phyloP scores from a whole-genome alignment of 2,888 invertebrate species.

The Temnothorax ravouxi region DNA sequence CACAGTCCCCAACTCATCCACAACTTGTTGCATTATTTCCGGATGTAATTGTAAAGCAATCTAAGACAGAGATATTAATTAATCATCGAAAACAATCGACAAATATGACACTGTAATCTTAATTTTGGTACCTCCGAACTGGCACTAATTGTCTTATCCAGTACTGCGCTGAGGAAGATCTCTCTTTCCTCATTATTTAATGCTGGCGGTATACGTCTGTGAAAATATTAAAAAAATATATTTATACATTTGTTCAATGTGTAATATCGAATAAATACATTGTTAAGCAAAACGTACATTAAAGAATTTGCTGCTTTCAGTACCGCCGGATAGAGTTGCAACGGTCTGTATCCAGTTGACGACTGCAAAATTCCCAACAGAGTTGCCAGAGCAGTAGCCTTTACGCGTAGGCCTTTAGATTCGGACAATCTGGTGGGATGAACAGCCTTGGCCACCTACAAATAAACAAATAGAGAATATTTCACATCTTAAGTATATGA shows the following conservation, averaged over 20 bases:
- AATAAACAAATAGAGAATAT: constrained; percentile 15
- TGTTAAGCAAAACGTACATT: constrained; percentile 76
- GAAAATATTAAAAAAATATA: constrained; percentile 60
- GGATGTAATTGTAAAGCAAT: constrained; percentile 74
- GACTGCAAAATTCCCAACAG: constrained; percentile 80
- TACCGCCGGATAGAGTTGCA: constrained; percentile 81
- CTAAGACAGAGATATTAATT: constrained; percentile 62
- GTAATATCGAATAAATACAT: constrained; percentile 8
- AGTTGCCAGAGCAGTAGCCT: constrained; percentile 78
- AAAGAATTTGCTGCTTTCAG: constrained; percentile 79
- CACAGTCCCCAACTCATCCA: constrained; percentile 76
- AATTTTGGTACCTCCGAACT: constrained; percentile 77
- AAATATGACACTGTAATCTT: not conserved
- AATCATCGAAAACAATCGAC: not conserved
- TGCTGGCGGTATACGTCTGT: constrained; percentile 79
- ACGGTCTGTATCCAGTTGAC: constrained; percentile 79
- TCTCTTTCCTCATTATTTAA: constrained; percentile 80
- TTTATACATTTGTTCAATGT: not conserved
- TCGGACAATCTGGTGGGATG: constrained; percentile 77
- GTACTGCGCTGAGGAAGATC: constrained; percentile 79
- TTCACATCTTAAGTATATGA: not conserved
- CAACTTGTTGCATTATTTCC: constrained; percentile 76
- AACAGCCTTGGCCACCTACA: constrained; percentile 78
- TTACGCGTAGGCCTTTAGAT: constrained; percentile 76
- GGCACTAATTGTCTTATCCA: constrained; percentile 82